Percentiles rank a stretch among this genome's conserved stretches.
phyloP scores from a whole-genome alignment of 2,113 vertebrate genomes.

The Eleginops maclovinus region DNA sequence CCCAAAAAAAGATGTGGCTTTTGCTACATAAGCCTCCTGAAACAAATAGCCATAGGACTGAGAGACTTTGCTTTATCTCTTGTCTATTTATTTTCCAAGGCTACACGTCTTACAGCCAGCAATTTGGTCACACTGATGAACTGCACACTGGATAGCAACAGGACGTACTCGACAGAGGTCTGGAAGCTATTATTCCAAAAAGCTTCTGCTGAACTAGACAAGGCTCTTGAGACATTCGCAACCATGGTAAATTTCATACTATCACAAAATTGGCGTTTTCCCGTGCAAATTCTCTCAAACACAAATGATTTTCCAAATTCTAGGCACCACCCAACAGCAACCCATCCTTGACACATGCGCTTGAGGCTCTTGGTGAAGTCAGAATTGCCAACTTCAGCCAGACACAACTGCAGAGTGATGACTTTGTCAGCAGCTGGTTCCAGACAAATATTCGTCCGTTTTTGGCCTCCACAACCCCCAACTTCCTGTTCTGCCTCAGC shows the following conservation, averaged over 20 bases:
- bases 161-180: slow-evolving; percentile 20
- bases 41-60: not conserved
- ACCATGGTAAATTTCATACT: slow-evolving; percentile 32
- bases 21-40: not conserved
- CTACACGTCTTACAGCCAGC: slow-evolving; percentile 31
- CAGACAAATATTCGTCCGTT: slow-evolving; percentile 48
- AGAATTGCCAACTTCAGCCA: slow-evolving; percentile 43
- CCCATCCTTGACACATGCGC: slow-evolving; percentile 15
- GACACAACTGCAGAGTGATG: slow-evolving; percentile 29
- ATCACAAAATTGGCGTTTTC: not conserved
- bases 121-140: slow-evolving; percentile 51
- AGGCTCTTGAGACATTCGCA: slow-evolving; percentile 48
- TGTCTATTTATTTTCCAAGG: slow-evolving; percentile 27
- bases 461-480: slow-evolving; percentile 47
- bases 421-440: slow-evolving; percentile 63
- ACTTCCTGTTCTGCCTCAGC: slow-evolving; percentile 63
- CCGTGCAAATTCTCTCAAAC: not conserved
- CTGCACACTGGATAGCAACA: slow-evolving; percentile 41
- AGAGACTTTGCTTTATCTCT: not conserved
- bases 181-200: slow-evolving; percentile 72
- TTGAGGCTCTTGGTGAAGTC: slow-evolving; percentile 54
- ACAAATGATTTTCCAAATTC: slow-evolving; percentile 2
- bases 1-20: not conserved
- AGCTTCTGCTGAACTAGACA: slow-evolving; percentile 34
- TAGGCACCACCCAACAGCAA: slow-evolving; percentile 29